These are phyloP conservation scores for Neoaliturus tenellus DNA, from an alignment of 2,888 invertebrate species.

Conservation along the genomic window DNA sequence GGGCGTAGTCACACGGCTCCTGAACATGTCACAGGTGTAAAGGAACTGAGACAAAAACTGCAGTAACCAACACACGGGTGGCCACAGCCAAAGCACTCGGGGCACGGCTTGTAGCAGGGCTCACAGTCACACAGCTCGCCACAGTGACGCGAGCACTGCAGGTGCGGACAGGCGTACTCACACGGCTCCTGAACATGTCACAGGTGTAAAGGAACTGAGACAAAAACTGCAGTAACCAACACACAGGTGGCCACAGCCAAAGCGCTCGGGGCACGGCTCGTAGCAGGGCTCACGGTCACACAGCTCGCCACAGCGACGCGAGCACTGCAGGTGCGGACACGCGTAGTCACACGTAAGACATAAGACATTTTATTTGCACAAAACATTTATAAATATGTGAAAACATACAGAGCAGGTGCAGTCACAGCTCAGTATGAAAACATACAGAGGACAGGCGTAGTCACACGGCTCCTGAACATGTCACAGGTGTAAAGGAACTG, in stretches of 20 bases:
- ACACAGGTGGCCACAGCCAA: conserved; percentile 62
- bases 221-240: conserved; percentile 76
- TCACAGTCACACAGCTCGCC: conserved; percentile 62
- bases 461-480: too few species aligned
- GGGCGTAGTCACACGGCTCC: conserved; percentile 73
- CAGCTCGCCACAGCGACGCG: conserved; percentile 61
- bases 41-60: too few species aligned
- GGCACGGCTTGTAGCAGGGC: conserved; percentile 61
- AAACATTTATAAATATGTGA: too few species aligned
- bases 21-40: conserved; percentile 63
- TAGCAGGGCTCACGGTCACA: conserved; percentile 62
- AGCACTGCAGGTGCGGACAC: conserved; percentile 60
- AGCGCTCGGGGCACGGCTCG: conserved; percentile 52
- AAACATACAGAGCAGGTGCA: too few species aligned
- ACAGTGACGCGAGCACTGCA: conserved; percentile 58
- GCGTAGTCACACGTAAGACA: conserved; percentile 73
- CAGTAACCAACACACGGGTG: conserved; percentile 71
- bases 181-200: conserved; percentile 71
- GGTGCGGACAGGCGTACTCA: conserved; percentile 69
- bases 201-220: too few species aligned
- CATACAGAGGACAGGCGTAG: too few species aligned
- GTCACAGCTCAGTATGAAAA: too few species aligned
- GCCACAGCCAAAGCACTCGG: conserved; percentile 55
- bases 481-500: too few species aligned
- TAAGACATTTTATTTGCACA: too few species aligned